A percentile compares a stretch with the other conserved stretches of the same genome.
These are phyloP conservation scores for Brachionichthys hirsutus DNA, from an alignment of 2,113 vertebrate genomes.

Conservation along the genomic window DNA sequence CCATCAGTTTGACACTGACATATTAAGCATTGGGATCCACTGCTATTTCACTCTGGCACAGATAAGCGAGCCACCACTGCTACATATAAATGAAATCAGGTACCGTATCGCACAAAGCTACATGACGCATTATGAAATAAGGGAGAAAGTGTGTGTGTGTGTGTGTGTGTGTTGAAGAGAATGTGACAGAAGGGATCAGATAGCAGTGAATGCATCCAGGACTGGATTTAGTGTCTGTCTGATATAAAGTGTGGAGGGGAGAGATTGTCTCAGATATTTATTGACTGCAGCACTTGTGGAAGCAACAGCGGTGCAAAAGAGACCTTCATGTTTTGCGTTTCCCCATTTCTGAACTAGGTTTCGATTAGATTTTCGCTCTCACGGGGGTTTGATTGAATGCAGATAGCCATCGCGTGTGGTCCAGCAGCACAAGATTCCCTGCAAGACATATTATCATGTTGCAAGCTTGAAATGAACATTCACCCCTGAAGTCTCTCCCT, in stretches of 20 bases:
- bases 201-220: constrained; percentile 59
- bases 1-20: constrained; percentile 52
- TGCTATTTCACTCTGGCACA: constrained; percentile 53
- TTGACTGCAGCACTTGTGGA: constrained; percentile 37
- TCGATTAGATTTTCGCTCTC: too few relatives aligned
- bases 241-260: constrained; percentile 43
- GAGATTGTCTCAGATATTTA: constrained; percentile 66
- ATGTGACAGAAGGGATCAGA: constrained; percentile 62
- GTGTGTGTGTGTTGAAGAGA: constrained; percentile 22
- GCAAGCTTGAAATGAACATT: constrained; percentile 17
- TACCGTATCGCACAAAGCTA: constrained; percentile 60
- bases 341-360: too few relatives aligned
- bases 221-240: constrained; percentile 63
- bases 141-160: constrained; percentile 48
- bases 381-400: too few relatives aligned
- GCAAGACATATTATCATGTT: constrained; percentile 8
- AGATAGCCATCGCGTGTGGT: too few relatives aligned
- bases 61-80: constrained; percentile 62
- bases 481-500: constrained; percentile 10
- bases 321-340: constrained; percentile 14
- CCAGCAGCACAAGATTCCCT: too few relatives aligned
- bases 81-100: constrained; percentile 68
- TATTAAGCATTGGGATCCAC: constrained; percentile 54
- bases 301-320: constrained; percentile 17
- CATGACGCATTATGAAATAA: constrained; percentile 65